Evolutionary conservation across 2,888 invertebrate species (phyloP).

Genomic region (Machimus atricapillus): DNA sequence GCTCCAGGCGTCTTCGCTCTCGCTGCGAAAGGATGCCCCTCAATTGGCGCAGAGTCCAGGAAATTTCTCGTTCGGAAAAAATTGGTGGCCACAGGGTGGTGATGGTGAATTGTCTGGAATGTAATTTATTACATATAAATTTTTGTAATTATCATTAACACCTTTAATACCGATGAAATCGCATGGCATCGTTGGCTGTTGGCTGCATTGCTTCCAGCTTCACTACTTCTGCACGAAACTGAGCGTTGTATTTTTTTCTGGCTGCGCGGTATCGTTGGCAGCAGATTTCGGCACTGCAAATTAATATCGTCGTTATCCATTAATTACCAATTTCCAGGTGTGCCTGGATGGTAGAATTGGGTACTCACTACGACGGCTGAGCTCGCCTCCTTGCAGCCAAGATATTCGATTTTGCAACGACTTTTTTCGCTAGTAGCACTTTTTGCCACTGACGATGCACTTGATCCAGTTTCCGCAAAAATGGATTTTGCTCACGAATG

Average conservation of each 20-base stretch:
- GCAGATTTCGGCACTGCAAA: conserved; percentile 1
- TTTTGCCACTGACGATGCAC: conserved; percentile 20
- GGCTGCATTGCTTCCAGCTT: conserved; percentile 61
- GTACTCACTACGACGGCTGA: background rate
- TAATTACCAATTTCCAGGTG: background rate
- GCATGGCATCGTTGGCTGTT: conserved; percentile 61
- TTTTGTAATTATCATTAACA: background rate
- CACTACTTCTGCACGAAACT: conserved; percentile 60
- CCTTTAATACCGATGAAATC: conserved; percentile 58
- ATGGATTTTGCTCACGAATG: conserved; percentile 26
- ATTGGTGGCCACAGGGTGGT: conserved; percentile 62
- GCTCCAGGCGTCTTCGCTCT: conserved; percentile 57
- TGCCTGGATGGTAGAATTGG: background rate
- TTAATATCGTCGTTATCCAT: background rate
- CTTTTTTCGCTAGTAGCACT: conserved; percentile 14
- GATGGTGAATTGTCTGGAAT: conserved; percentile 58
- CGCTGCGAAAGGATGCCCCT: conserved; percentile 59
- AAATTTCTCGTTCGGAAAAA: conserved; percentile 61
- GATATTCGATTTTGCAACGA: background rate
- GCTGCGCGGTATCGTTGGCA: background rate
- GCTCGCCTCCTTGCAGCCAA: background rate
- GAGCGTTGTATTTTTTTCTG: conserved; percentile 55
- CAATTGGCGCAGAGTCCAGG: conserved; percentile 58
- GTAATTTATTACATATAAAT: conserved; percentile 41
- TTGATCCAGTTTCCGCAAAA: conserved; percentile 11